Base-by-base conservation (phyloP, 2,888 invertebrate genomes). In the Pseudococcus longispinus region DNA sequence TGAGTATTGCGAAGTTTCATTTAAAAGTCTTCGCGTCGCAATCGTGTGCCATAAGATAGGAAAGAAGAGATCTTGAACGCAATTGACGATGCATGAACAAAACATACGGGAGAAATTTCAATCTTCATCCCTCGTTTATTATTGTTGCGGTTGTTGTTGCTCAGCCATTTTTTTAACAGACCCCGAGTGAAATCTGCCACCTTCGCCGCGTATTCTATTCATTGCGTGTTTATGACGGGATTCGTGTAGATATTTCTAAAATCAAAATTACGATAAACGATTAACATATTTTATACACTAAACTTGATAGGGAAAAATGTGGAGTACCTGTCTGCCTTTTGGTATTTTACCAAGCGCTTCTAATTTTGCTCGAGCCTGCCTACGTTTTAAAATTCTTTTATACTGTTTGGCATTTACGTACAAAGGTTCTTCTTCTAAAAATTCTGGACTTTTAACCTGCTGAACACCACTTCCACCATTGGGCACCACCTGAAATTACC, bases 331-430 rank as follows among this genome's bases (percentile, higher is more conserved):
- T 91, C 99, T 93, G 91, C 98, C 97, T 92, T 99, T 98, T 3
- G 98, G 98, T 91, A 99, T 98, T 91, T 98, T 96, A 26, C 98
- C 98, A 90, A 95, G 95, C 1, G 97, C 96, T 91, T 99, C 98
- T 77, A 99, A 92, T 91, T 97, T 97, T 2, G 98, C 98, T 84
- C 99, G 91, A 0, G 98, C 99, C 89, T 97, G 97, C 77, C 99
- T 92, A 55, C 99, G 92, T 91, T 98, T 98, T 84, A 99, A 92
- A 90, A 99, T 99, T 88, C 98, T 93, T 90, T 97, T 95, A 92
- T 99, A 99, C 91, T 99, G 99, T 90, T 98, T 96, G 29, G 98
- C 98, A 92, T 99, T 99, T 0, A 99, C 99, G 91, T 99, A 99
- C 23, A 99, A 92, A 0, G 99, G 97, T 90, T 98, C 98, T 90